Percentiles rank a stretch among this genome's conserved stretches.
phyloP scores from a whole-genome alignment of 2,888 invertebrate species.

The Monochamus alternatus region DNA sequence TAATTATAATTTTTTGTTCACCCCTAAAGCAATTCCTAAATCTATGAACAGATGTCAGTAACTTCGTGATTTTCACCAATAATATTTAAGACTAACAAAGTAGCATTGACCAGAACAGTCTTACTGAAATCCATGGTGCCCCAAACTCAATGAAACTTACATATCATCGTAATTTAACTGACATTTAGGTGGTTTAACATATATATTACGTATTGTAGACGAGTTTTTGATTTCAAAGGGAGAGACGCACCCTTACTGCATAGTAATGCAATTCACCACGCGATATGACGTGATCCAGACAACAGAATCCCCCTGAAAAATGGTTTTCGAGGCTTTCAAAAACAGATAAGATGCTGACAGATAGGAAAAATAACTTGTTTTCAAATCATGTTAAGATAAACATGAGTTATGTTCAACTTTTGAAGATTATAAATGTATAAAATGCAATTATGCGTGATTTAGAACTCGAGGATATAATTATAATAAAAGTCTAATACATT shows the following conservation, averaged over 20 bases:
- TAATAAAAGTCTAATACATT: too few species aligned
- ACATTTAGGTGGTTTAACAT: constrained; percentile 11
- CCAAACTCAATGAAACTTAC: not conserved
- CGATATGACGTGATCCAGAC: not conserved
- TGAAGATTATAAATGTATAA: too few species aligned
- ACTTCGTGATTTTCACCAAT: too few species aligned
- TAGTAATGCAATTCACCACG: not conserved
- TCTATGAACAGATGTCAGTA: too few species aligned
- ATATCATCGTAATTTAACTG: not conserved
- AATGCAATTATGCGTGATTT: too few species aligned
- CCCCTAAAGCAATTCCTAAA: too few species aligned
- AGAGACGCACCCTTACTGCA: constrained; percentile 1
- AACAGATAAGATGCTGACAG: not conserved
- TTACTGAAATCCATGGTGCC: too few species aligned
- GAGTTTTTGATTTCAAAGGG: constrained; percentile 6
- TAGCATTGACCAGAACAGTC: too few species aligned
- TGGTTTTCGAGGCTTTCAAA: not conserved
- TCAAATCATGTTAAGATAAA: not conserved
- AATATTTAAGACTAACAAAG: too few species aligned
- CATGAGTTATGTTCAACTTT: too few species aligned
- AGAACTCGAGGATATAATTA: too few species aligned
- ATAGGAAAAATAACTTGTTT: not conserved
- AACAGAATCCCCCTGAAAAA: not conserved
- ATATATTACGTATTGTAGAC: constrained; percentile 1
- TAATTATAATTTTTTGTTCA: too few species aligned